Base-by-base conservation (phyloP, 1,140 invertebrate genomes). In the Phthorimaea operculella region DNA sequence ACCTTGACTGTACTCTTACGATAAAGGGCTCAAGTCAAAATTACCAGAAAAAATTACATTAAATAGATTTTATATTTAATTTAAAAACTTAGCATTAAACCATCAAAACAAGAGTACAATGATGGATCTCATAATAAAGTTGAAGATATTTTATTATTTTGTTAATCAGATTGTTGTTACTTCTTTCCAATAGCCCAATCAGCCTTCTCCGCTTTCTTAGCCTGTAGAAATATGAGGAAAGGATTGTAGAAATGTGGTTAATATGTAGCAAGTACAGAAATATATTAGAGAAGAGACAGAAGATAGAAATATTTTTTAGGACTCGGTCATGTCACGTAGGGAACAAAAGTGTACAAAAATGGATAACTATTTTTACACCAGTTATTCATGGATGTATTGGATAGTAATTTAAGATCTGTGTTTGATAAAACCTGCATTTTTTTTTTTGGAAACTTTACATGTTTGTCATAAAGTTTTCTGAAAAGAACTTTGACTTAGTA, bases 151-250 rank as follows among this genome's bases (percentile, higher is more conserved):
- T 79, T 48, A 54, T 21, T 18, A 33, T 54, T 53, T 42, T 33
- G 52, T 57, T 33, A 45, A 57, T 65, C 49, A 58, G 52, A 36
- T 28, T 28, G 21, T 28, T 63, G 60, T 62, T 89, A 91, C 86
- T 92, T 92, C 90, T 92, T 92, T 58, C 82, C 82, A 67, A 82
- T 82, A 89, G 91, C 90, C 91, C 91, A 92, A 82, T 93, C 91
- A 85, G 91, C 91, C 83, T 92, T 93, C 89, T 92, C 91, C 77
- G 90, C 89, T 83, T 92, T 91, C 89, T 92, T 92, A 74, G 90
- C 88, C 90, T 92, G 90, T 89, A 86, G 72, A 83, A 82, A 78
- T 58, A 79, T 62, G 66, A 76, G 63, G 61, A 66, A 52, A 62
- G 42, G 58, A 18, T 16, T 15, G 17, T 48, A 48, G 45, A 28